phyloP scores from a whole-genome alignment of 2,797 vertebrate genomes.

The Falco berigora region DNA sequence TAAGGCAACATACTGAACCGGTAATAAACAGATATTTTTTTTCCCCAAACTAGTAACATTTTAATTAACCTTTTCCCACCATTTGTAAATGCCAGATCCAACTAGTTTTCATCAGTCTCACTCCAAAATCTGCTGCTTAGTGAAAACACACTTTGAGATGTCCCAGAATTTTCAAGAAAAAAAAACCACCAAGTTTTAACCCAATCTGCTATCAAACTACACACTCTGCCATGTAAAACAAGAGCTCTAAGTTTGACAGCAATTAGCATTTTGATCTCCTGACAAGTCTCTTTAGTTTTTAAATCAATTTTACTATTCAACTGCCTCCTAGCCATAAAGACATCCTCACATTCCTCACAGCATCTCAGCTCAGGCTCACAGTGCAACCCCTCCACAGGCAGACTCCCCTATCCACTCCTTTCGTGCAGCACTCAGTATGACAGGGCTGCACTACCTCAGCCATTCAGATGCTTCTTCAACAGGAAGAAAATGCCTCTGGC shows the following conservation, averaged over 20 bases:
- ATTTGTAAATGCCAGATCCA: neutral
- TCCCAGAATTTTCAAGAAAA: neutral
- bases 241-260: neutral
- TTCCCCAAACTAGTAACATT: neutral
- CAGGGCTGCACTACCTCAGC: neutral
- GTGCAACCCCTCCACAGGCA: neutral
- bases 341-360: neutral
- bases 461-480: neutral
- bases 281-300: neutral
- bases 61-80: neutral
- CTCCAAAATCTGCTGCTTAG: neutral
- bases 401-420: too few species aligned
- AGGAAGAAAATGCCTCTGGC: neutral
- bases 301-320: neutral
- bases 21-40: neutral
- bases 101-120: neutral
- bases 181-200: neutral
- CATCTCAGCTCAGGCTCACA: neutral
- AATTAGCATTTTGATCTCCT: neutral
- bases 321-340: neutral
- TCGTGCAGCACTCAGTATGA: too few species aligned
- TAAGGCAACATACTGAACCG: neutral
- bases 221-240: neutral
- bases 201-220: neutral
- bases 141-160: neutral